Evolutionary conservation across 2,797 vertebrate species (phyloP).

Genomic region (Intellagama lesueurii): DNA sequence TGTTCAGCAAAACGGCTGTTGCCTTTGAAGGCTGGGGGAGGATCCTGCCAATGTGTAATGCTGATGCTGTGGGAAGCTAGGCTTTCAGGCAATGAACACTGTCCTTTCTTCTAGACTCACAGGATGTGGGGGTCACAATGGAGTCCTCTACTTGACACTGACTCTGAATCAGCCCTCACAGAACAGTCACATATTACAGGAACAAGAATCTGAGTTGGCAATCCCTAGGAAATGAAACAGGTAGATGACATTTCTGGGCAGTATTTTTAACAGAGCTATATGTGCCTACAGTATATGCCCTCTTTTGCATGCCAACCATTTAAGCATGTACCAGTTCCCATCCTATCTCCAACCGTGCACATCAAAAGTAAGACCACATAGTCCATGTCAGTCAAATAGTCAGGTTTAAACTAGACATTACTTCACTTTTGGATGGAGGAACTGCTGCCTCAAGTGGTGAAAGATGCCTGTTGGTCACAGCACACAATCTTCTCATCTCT

Average conservation of each 20-base stretch:
- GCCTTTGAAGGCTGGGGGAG: slow-evolving; percentile 5
- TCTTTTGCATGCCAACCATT: not conserved
- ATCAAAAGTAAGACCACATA: not conserved
- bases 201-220: not conserved
- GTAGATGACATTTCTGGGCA: not conserved
- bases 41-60: not conserved
- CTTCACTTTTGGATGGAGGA: too few relatives aligned
- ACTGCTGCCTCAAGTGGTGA: too few relatives aligned
- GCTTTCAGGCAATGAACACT: not conserved
- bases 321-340: not conserved
- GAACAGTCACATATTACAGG: too few relatives aligned
- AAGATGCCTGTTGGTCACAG: too few relatives aligned
- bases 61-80: not conserved
- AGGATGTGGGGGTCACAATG: not conserved
- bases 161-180: not conserved
- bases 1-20: not conserved
- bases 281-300: not conserved
- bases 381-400: not conserved
- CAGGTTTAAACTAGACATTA: not conserved
- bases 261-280: not conserved
- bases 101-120: not conserved
- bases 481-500: too few relatives aligned
- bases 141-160: not conserved
- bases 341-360: too few relatives aligned
- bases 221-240: not conserved